Conservation (phyloP, 2,888 invertebrate genomes). For the Molanna angustata region DNA sequence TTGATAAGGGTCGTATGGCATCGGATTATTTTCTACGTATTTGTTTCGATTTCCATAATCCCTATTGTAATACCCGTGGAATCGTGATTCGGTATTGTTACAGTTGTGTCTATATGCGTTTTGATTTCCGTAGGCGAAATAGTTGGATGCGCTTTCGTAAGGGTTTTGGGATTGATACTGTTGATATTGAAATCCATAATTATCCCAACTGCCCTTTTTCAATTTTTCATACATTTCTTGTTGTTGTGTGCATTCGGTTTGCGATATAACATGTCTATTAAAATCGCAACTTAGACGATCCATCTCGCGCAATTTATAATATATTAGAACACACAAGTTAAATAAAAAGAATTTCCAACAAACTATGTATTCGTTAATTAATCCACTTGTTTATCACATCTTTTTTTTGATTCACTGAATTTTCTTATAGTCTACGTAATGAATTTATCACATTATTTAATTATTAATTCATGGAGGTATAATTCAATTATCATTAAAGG, state of each 20-base stretch:
- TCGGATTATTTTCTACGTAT: too few relatives aligned
- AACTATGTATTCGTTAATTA: too few relatives aligned
- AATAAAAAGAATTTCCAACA: too few relatives aligned
- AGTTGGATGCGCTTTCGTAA: neutral
- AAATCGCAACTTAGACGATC: constrained; percentile 27
- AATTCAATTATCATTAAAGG: too few relatives aligned
- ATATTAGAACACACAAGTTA: too few relatives aligned
- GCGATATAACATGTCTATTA: constrained; percentile 13
- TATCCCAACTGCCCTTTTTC: neutral
- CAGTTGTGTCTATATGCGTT: constrained; percentile 4
- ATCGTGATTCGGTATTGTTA: constrained; percentile 1
- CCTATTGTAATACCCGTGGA: constrained; percentile 5
- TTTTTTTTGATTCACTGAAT: too few relatives aligned
- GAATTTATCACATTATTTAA: too few relatives aligned
- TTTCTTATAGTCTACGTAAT: too few relatives aligned
- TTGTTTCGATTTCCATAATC: neutral
- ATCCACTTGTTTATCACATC: too few relatives aligned
- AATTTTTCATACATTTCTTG: constrained; percentile 3
- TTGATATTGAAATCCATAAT: constrained; percentile 6
- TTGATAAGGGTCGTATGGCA: too few relatives aligned
- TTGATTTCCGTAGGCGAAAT: neutral
- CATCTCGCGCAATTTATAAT: too few relatives aligned
- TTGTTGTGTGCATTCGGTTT: neutral
- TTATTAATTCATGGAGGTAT: too few relatives aligned
- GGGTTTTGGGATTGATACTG: constrained; percentile 1